Base-by-base conservation (phyloP, 2,888 invertebrate genomes). In the Parnassius orleans region DNA sequence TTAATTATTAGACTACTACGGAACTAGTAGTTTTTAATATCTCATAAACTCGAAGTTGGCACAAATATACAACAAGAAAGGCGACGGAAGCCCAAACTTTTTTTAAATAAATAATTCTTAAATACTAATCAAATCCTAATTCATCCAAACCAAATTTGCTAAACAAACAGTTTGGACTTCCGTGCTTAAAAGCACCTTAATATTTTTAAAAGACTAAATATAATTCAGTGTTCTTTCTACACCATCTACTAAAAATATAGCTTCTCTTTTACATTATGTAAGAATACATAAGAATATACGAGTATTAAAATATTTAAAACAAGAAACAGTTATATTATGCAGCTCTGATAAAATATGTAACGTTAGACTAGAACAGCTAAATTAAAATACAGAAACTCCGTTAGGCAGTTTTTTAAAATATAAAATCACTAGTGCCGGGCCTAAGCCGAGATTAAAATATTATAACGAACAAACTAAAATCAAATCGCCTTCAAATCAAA, bases 351-450 rank as follows among this genome's bases (percentile, higher is more conserved):
- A 72, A 80, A 72, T 73, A 72, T 73, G 85, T 86, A 88, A 81
- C 74, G 79, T 83, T 86, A 89, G 90, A 90, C 90, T 90, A 90
- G 90, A 84, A 80, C 73, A 87, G 86, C 80, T 84, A 82, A 85
- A 78, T 83, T 80, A 74, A 78, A 48, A 48, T 80, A 84, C 72
- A 33, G 84, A 74, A 84, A 81, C 79, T 80, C 73, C 77, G 76
- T 79, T 68, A 67, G 58, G 51, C 58, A 24, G 48, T 53, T 53
- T 57, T 53, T 33, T 10, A 46, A 58, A 63, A 48, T 56, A 56
- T 42, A 41, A n/a, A 43, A 61, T 62, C 55, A 44, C 56, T 48
- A 56, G 76, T 71, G 79, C 81, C 83, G 85, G 75, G 76, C 79
- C 74, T 19, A 50, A 46, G 50, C 54, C n/a, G n/a, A 60, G 10